These are phyloP conservation scores for Melangyna quadrimaculata DNA, from an alignment of 2,888 invertebrate genomes.

Conservation along the genomic window DNA sequence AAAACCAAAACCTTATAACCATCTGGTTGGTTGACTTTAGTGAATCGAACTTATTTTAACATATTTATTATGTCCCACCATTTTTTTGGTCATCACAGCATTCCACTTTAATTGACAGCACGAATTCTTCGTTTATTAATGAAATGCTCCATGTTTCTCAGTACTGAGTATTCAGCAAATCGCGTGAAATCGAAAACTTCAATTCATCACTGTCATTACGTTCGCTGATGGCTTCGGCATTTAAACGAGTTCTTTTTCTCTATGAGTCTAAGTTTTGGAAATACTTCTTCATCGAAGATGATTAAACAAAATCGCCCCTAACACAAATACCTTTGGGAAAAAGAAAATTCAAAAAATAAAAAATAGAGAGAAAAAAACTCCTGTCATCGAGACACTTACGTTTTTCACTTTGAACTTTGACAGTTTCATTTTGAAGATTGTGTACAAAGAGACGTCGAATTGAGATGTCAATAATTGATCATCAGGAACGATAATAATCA, in stretches of 20 bases:
- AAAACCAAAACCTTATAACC: too few relatives aligned
- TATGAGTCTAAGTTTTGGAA: background rate
- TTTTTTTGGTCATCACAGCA: background rate
- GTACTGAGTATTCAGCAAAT: slow-evolving; percentile 3
- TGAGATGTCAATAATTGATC: slow-evolving; percentile 59
- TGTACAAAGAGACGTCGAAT: slow-evolving; percentile 29
- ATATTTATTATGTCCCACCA: too few relatives aligned
- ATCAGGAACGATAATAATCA: slow-evolving; percentile 42
- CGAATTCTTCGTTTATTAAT: background rate
- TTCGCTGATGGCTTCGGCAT: background rate
- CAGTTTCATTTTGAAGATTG: slow-evolving; percentile 45
- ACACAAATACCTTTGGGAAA: slow-evolving; percentile 47
- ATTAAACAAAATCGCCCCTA: slow-evolving; percentile 50
- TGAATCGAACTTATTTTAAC: too few relatives aligned
- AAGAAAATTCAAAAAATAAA: slow-evolving; percentile 6
- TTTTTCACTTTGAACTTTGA: slow-evolving; percentile 38
- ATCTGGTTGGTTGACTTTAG: too few relatives aligned
- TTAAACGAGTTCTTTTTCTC: background rate
- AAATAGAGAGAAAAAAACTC: slow-evolving; percentile 2
- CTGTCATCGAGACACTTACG: slow-evolving; percentile 37
- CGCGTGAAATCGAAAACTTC: slow-evolving; percentile 36
- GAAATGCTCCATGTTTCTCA: background rate
- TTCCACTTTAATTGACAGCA: background rate
- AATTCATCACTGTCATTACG: slow-evolving; percentile 64
- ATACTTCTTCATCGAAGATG: slow-evolving; percentile 14